Evolutionary conservation across 2,888 invertebrate genomes (phyloP).

Genomic region (Furcula furcula): DNA sequence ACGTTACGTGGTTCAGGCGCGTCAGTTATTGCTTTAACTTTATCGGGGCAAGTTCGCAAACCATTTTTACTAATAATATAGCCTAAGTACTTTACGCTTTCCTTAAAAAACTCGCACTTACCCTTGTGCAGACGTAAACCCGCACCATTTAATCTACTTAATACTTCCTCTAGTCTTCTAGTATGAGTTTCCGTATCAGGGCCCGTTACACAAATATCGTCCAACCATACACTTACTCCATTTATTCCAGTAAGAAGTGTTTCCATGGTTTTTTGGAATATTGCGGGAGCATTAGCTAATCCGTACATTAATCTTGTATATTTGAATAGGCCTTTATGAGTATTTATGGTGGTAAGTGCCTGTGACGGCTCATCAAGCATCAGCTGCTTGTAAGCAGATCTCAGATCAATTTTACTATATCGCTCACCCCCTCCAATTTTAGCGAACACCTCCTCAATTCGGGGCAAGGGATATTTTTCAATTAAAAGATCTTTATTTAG

Average conservation of each 20-base stretch:
- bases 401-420: constrained; percentile 7
- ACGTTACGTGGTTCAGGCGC: constrained; percentile 19
- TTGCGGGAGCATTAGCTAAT: constrained; percentile 36
- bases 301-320: constrained; percentile 35
- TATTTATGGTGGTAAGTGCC: constrained; percentile 28
- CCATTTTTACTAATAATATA: constrained; percentile 9
- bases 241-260: constrained; percentile 21
- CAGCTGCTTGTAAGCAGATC: constrained; percentile 19
- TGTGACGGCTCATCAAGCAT: constrained; percentile 10
- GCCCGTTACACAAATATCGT: constrained; percentile 28
- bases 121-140: constrained; percentile 10
- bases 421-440: neutral
- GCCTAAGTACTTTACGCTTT: constrained; percentile 5
- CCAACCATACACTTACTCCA: constrained; percentile 24
- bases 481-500: constrained; percentile 24
- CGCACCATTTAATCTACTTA: constrained; percentile 13
- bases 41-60: constrained; percentile 5
- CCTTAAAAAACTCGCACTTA: constrained; percentile 2
- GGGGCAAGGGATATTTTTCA: constrained; percentile 24
- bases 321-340: constrained; percentile 30
- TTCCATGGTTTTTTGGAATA: constrained; percentile 45
- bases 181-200: constrained; percentile 7
- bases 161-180: constrained; percentile 13
- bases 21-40: constrained; percentile 25
- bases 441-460: constrained; percentile 16